A percentile compares a stretch with the other conserved stretches of the same genome.
phyloP scores from a whole-genome alignment of 2,797 vertebrate genomes.

The Macropodus opercularis region DNA sequence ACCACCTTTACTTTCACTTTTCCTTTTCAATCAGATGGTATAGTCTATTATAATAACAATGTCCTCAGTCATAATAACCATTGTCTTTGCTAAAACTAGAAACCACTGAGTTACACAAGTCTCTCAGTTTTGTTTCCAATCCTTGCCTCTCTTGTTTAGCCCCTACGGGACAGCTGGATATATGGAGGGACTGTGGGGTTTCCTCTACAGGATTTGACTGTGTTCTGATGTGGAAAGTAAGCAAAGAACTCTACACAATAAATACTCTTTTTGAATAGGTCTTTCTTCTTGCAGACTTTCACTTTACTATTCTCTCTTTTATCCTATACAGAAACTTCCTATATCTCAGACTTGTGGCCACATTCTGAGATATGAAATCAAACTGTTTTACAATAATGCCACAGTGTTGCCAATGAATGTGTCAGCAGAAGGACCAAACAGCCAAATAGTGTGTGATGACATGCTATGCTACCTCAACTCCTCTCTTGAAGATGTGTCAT shows the following conservation, averaged over 20 bases:
- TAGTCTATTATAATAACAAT: background rate
- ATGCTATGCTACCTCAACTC: constrained; percentile 34
- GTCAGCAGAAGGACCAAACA: constrained; percentile 13
- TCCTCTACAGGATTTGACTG: constrained; percentile 52
- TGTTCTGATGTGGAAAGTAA: constrained; percentile 79
- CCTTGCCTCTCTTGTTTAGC: constrained; percentile 52
- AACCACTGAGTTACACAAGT: background rate
- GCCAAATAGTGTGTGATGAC: constrained; percentile 16
- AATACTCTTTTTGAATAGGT: background rate
- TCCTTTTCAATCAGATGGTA: background rate
- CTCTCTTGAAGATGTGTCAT: constrained; percentile 46
- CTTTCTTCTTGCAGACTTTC: background rate
- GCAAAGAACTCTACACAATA: background rate
- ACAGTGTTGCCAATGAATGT: constrained; percentile 9
- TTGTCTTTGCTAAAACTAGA: background rate
- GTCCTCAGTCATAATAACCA: background rate
- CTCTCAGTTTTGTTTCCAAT: too few relatives aligned
- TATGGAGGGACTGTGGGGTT: constrained; percentile 77
- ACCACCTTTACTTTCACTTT: background rate
- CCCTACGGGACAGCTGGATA: constrained; percentile 73
- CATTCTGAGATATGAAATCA: constrained; percentile 68
- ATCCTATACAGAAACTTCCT: constrained; percentile 66
- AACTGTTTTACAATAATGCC: constrained; percentile 35
- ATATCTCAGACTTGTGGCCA: constrained; percentile 56
- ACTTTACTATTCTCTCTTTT: background rate